Evolutionary conservation across 2,797 vertebrate species (phyloP), one percentile per base, ranked within the genome.

Genomic region (Cuculus canorus): DNA sequence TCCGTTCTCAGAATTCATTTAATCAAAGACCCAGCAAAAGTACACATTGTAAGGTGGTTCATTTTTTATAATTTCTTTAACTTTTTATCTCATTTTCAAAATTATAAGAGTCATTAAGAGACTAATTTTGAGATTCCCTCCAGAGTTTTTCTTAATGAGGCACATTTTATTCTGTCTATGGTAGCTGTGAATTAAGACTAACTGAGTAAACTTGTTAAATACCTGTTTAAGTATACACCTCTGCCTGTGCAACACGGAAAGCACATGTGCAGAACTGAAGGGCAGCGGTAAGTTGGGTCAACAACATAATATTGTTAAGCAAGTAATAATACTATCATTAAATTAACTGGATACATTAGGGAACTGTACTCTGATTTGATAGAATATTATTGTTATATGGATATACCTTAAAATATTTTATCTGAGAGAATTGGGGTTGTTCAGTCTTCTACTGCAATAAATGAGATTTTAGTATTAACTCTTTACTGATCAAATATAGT

Each of bases 21-120:
- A 95, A 92, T 95, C 87, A 92, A 93, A 96, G 83, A 88, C 69
- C 79, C 57, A 82, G 28, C 91, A 71, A 89, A 96, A 90, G 82
- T 81, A 65, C 72, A 70, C 80, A 48, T 69, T 86, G 81, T 78
- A 32, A 95, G 90, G 76, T 85, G 66, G 61, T 85, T 95, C 86
- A 94, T 96, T 94, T 92, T 91, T 94, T 60, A 93, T 84, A 73
- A 95, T 96, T 95, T 90, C 88, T 92, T 71, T 85, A 89, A 92
- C 61, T 93, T 92, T 90, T 73, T 18, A 82, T 86, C 80, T 87
- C 54, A 87, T 94, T 95, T 95, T 93, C 35, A 43, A 89, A 93
- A 93, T 93, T 56, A 70, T 77, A 66, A 88, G 53, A 88, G 66
- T 82, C 91, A 90, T 96, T 95, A 92, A 73, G 83, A 82, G 85